phyloP scores from a whole-genome alignment of 2,888 invertebrate species.

The Drosophila tanythrix region DNA sequence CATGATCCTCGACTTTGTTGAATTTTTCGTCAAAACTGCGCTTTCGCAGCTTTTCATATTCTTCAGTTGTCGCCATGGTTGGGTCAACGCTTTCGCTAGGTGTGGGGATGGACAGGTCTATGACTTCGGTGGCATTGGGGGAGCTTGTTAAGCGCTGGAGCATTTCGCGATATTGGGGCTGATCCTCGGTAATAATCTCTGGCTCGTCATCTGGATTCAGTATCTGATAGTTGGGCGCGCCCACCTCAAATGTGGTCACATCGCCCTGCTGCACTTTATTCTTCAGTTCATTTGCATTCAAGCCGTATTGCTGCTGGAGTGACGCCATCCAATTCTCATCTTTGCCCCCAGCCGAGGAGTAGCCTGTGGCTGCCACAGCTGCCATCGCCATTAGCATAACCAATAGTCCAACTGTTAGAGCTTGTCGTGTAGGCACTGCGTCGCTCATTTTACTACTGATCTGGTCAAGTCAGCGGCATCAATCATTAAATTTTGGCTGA shows the following conservation, averaged over 20 bases:
- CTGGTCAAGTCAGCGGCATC: slow-evolving; percentile 29
- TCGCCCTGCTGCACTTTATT: slow-evolving; percentile 75
- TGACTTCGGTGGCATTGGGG: slow-evolving; percentile 44
- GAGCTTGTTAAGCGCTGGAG: slow-evolving; percentile 56
- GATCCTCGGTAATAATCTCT: slow-evolving; percentile 77
- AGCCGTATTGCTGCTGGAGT: slow-evolving; percentile 50
- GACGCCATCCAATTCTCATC: slow-evolving; percentile 49
- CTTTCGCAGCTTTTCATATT: slow-evolving; percentile 60
- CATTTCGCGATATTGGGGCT: slow-evolving; percentile 72
- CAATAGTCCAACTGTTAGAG: slow-evolving; percentile 19
- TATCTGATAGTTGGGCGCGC: slow-evolving; percentile 74
- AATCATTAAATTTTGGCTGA: slow-evolving; percentile 36
- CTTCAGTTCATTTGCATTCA: slow-evolving; percentile 48
- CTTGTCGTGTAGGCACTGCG: slow-evolving; percentile 45
- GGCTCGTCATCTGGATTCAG: slow-evolving; percentile 79
- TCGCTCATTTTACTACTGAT: slow-evolving; percentile 68
- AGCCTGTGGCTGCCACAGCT: slow-evolving; percentile 10
- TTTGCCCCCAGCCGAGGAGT: background rate
- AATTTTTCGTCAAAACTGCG: slow-evolving; percentile 42
- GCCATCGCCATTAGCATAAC: slow-evolving; percentile 30
- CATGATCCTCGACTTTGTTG: background rate
- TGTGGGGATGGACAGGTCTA: slow-evolving; percentile 52
- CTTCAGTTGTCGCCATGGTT: background rate
- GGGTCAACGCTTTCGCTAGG: background rate
- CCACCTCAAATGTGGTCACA: slow-evolving; percentile 77